Conservation (phyloP, 1,140 invertebrate species). For the Augochlora pura region DNA sequence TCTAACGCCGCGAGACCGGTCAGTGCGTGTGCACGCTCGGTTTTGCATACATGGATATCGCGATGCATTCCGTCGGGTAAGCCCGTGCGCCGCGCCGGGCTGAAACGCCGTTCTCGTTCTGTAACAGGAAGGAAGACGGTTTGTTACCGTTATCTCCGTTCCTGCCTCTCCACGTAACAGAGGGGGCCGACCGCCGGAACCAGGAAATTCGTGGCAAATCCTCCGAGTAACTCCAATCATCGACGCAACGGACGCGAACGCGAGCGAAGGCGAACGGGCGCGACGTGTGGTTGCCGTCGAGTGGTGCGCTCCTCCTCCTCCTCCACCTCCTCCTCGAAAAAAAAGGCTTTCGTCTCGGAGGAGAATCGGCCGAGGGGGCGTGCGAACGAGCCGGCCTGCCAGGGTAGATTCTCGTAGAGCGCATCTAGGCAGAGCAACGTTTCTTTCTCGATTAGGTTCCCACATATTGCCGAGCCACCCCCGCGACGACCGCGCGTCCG, state of each 20-base stretch:
- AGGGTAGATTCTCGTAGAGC: slow-evolving; percentile 18
- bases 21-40: slow-evolving; percentile 69
- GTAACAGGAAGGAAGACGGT: slow-evolving; percentile 71
- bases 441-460: slow-evolving; percentile 71
- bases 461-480: slow-evolving; percentile 79
- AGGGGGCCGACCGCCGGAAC: not conserved
- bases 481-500: slow-evolving; percentile 63
- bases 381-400: slow-evolving; percentile 2
- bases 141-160: slow-evolving; percentile 74
- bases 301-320: too few relatives aligned
- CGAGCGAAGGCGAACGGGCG: too few relatives aligned
- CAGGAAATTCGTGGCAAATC: slow-evolving; percentile 16
- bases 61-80: slow-evolving; percentile 55
- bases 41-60: slow-evolving; percentile 75
- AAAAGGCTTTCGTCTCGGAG: not conserved
- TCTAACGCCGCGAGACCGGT: slow-evolving; percentile 55
- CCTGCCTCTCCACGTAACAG: slow-evolving; percentile 20
- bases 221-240: not conserved
- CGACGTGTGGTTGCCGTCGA: too few relatives aligned
- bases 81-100: not conserved
- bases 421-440: slow-evolving; percentile 42
- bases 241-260: too few relatives aligned
- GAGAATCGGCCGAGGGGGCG: not conserved
- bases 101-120: slow-evolving; percentile 59
- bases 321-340: too few relatives aligned